These are phyloP conservation scores for Neodontobutis hainanensis DNA, from an alignment of 2,113 vertebrate genomes.

Conservation along the genomic window DNA sequence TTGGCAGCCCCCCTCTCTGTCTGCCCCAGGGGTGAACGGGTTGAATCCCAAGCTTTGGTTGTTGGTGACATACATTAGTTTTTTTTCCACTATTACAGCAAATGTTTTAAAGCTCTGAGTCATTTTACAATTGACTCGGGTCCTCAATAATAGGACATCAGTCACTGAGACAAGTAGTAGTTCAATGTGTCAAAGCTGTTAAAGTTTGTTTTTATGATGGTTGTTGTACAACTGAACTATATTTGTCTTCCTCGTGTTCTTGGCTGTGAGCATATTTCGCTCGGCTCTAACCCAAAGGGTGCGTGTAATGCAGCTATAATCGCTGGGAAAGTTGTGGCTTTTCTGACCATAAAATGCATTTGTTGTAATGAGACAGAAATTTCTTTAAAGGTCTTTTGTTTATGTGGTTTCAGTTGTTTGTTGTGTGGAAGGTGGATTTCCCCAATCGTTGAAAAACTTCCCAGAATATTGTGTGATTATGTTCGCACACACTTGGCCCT, in stretches of 20 bases:
- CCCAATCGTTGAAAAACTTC: conserved; percentile 64
- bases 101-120: not conserved
- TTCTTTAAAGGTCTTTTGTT: conserved; percentile 56
- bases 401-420: conserved; percentile 64
- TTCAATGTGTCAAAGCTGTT: not conserved
- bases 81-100: not conserved
- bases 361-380: conserved; percentile 49
- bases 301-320: conserved; percentile 43
- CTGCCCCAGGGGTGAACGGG: too few species aligned
- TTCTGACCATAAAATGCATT: conserved; percentile 54
- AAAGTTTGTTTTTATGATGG: not conserved
- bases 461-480: conserved; percentile 48
- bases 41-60: not conserved
- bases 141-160: not conserved
- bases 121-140: too few species aligned
- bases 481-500: conserved; percentile 45
- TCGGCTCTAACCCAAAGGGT: conserved; percentile 26
- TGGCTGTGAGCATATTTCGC: conserved; percentile 36
- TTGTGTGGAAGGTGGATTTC: conserved; percentile 65
- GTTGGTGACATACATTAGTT: not conserved
- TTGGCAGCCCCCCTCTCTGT: too few species aligned
- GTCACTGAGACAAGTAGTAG: not conserved
- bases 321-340: conserved; percentile 57
- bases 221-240: conserved; percentile 7
- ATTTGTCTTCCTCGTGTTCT: conserved; percentile 18